A percentile compares a stretch with the other conserved stretches of the same genome.
phyloP scores from a whole-genome alignment of 2,888 invertebrate species.

The Drosophila paramelanica region DNA sequence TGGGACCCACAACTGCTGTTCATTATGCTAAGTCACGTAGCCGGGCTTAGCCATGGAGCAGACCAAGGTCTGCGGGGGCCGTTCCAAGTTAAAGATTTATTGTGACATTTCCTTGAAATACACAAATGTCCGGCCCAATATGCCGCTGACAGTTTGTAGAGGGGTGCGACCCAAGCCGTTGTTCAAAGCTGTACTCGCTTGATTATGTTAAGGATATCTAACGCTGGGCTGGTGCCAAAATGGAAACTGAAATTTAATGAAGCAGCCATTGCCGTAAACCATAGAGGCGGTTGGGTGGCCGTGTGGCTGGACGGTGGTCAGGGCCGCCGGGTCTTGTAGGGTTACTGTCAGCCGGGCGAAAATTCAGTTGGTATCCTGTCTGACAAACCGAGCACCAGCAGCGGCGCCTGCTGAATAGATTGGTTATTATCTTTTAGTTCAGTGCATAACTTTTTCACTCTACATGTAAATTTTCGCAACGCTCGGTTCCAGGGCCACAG shows the following conservation, averaged over 20 bases:
- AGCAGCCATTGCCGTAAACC: conserved; percentile 49
- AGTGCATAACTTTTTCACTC: conserved; percentile 74
- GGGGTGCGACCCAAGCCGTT: conserved; percentile 3
- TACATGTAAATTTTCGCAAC: conserved; percentile 69
- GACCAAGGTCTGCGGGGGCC: conserved; percentile 15
- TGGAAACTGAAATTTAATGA: conserved; percentile 68
- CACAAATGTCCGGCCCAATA: conserved; percentile 31
- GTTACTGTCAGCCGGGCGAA: conserved; percentile 15
- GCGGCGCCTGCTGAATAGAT: conserved; percentile 54
- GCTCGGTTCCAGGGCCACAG: conserved; percentile 17
- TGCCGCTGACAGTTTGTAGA: conserved; percentile 28
- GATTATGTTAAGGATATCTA: conserved; percentile 13
- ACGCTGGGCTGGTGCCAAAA: conserved; percentile 17
- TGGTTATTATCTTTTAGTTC: conserved; percentile 76
- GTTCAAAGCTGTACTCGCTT: conserved; percentile 4
- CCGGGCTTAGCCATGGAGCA: conserved; percentile 5
- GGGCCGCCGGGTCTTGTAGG: neutral
- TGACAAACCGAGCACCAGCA: conserved; percentile 17
- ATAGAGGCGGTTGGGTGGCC: neutral
- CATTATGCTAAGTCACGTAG: conserved; percentile 81
- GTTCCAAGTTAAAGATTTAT: conserved; percentile 73
- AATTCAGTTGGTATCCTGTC: conserved; percentile 27
- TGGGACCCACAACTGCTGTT: conserved; percentile 36
- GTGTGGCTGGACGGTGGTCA: neutral
- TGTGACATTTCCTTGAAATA: conserved; percentile 66